phyloP scores from a whole-genome alignment of 2,888 invertebrate species.

The Carabus problematicus region DNA sequence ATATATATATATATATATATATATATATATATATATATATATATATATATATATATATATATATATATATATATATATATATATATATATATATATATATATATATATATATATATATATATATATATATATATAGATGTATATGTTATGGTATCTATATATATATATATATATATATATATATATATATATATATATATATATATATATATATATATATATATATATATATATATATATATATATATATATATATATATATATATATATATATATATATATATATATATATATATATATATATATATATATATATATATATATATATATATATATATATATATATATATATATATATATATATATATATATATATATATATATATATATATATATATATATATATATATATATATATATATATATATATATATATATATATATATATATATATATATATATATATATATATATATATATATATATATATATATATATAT shows the following conservation, averaged over 20 bases:
- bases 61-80: neutral
- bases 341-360: neutral
- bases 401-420: neutral
- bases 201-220: neutral
- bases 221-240: neutral
- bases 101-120: neutral
- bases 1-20: neutral
- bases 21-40: neutral
- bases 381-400: neutral
- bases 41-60: neutral
- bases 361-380: slow-evolving; percentile 1
- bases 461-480: neutral
- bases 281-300: neutral
- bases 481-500: neutral
- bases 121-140: neutral
- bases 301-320: neutral
- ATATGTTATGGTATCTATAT: no score
- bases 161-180: neutral
- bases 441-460: neutral
- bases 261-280: neutral
- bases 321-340: no score
- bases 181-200: neutral
- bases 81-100: neutral
- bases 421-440: neutral
- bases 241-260: neutral